Conservation (phyloP, 2,113 vertebrate species). For the Phalacrocorax pelagicus region DNA sequence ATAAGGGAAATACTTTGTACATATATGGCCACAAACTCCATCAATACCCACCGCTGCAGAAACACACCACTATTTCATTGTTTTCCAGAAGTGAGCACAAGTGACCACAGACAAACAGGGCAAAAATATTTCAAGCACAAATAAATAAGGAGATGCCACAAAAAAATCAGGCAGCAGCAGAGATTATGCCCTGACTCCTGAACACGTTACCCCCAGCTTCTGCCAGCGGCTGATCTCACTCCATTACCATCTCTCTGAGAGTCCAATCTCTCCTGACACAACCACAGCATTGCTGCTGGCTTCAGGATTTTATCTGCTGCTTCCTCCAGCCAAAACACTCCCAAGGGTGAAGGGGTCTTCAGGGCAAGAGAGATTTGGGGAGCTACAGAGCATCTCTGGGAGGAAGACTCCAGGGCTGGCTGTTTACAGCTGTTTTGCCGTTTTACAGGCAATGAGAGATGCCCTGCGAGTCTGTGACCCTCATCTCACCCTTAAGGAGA, state of each 20-base stretch:
- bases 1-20: not conserved
- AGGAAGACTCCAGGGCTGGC: not conserved
- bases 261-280: not conserved
- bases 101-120: not conserved
- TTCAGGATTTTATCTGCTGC: not conserved
- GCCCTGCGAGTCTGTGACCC: not conserved
- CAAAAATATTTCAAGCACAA: not conserved
- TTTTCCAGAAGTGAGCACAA: not conserved
- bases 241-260: not conserved
- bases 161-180: not conserved
- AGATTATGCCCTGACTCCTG: not conserved
- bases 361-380: not conserved
- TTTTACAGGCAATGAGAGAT: not conserved
- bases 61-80: not conserved
- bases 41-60: not conserved
- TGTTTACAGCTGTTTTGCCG: not conserved
- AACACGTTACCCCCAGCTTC: not conserved
- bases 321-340: not conserved
- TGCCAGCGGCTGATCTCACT: conserved; percentile 7
- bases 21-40: not conserved
- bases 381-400: not conserved
- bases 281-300: not conserved
- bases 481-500: not conserved
- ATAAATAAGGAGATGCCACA: conserved; percentile 13
- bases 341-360: not conserved